A percentile compares a stretch with the other conserved stretches of the same genome.
phyloP scores from a whole-genome alignment of 2,113 vertebrate species.

The Pelusios castaneus region DNA sequence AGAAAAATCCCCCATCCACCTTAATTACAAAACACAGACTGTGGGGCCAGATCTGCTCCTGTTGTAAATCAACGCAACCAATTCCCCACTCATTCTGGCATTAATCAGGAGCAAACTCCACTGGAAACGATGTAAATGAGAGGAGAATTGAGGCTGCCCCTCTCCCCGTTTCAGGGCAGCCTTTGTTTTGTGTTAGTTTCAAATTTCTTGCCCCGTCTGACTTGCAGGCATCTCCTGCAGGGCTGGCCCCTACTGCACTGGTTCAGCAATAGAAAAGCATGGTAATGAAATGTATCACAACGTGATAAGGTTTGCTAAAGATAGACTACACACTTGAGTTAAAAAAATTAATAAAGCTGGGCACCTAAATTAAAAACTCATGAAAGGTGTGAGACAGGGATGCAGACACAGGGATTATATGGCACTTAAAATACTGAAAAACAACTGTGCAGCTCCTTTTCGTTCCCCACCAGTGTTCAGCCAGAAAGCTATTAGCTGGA shows the following conservation, averaged over 20 bases:
- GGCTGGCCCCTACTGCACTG: neutral
- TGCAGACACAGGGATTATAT: neutral
- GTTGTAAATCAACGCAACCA: neutral
- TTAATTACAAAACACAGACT: neutral
- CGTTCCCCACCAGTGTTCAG: neutral
- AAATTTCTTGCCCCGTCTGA: neutral
- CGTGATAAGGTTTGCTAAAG: constrained; percentile 12
- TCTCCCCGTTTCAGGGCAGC: neutral
- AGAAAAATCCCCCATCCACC: neutral
- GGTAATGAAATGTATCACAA: constrained; percentile 16
- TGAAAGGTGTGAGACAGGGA: constrained; percentile 11
- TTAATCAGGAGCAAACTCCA: neutral
- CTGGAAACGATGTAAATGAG: neutral
- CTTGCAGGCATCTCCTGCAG: constrained; percentile 5
- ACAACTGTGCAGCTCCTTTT: neutral
- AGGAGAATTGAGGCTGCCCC: no score
- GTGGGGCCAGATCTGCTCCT: neutral
- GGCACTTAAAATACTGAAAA: neutral
- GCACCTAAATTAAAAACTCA: constrained; percentile 2
- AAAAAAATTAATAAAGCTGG: neutral
- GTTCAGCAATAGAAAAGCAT: neutral
- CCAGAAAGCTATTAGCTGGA: constrained; percentile 3
- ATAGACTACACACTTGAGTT: neutral
- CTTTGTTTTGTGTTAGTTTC: neutral
- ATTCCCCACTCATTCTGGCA: neutral